Percentiles rank a stretch among this genome's conserved stretches.
Evolutionary conservation across 2,113 vertebrate genomes (phyloP).

Genomic region (Cephalopholis sonnerati): DNA sequence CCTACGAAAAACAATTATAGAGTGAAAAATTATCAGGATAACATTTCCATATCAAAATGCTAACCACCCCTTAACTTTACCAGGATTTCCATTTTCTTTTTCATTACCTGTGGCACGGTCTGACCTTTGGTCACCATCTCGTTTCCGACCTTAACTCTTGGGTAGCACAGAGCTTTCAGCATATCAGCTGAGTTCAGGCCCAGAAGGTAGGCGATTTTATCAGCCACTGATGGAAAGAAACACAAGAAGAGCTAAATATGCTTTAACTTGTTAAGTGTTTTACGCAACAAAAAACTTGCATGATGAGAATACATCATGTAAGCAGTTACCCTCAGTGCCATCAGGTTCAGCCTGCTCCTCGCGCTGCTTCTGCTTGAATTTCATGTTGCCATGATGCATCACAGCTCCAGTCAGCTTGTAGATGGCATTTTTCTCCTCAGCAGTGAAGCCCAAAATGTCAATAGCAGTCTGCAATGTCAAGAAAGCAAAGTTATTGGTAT

Average conservation of each 20-base stretch:
- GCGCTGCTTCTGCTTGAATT: constrained; percentile 92
- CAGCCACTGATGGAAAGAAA: constrained; percentile 58
- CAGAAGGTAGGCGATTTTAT: constrained; percentile 83
- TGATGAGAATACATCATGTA: too few species aligned
- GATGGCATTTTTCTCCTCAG: constrained; percentile 88
- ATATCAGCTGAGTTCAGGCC: constrained; percentile 87
- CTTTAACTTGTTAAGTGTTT: too few species aligned
- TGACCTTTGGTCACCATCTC: constrained; percentile 80
- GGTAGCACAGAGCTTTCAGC: constrained; percentile 84
- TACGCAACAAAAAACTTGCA: too few species aligned
- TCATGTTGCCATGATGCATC: constrained; percentile 91
- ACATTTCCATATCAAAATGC: background rate
- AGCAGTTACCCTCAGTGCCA: constrained; percentile 76
- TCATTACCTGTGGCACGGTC: constrained; percentile 77
- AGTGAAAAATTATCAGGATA: background rate
- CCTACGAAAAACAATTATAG: constrained; percentile 56
- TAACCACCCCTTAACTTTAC: background rate
- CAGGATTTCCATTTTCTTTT: background rate
- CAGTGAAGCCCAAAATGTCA: constrained; percentile 87
- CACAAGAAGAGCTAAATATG: too few species aligned
- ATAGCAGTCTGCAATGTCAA: constrained; percentile 77
- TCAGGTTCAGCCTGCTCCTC: constrained; percentile 90
- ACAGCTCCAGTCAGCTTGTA: constrained; percentile 93
- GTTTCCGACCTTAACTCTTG: constrained; percentile 79
- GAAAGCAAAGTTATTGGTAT: background rate